Evolutionary conservation across 2,797 vertebrate species (phyloP), one percentile per base, ranked within the genome.

Genomic region (Sphaeramia orbicularis): DNA sequence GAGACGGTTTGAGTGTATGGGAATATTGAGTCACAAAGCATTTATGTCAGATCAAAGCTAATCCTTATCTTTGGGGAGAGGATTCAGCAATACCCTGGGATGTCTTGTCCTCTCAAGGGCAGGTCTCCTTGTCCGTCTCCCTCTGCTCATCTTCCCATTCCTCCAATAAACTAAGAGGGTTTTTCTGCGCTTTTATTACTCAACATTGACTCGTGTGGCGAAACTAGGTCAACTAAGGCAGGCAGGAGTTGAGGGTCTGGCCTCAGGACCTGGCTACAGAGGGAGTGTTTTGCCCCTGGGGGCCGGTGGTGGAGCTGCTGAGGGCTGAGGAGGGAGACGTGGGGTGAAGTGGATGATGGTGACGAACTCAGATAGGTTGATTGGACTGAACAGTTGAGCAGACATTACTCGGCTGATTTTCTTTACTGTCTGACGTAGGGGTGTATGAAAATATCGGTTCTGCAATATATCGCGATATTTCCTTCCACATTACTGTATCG

Each of bases 11-110:
- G 75, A 48, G 37, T 76, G 53, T 54, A 62, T 83, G 83, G 75
- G 82, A 91, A 81, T 81, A 88, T 89, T 80, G 86, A 87, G 83
- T 80, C 85, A 86, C 80, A 79, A 81, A 84, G 89, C 77, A 59
- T 87, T 91, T 88, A 84, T 89, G 86, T 86, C 87, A 84, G 86
- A 86, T 91, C 87, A 91, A 89, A 88, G 88, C 83, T 89, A 91
- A 92, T 87, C 86, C 82, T 85, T 74, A 71, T 88, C 83, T 82
- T 72, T 71, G 66, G 83, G 76, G 69, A 65, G 71, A 71, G 76
- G 77, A 81, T 74, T 86, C 65, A 42, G 77, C 81, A 84, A 87
- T 80, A 79, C 83, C 73, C 85, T 0, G 18, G 44, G 74, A 70
- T 77, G 74, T 69, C 75, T 69, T 41, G 1, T 59, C 58, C 61